A percentile compares a stretch with the other conserved stretches of the same genome.
Conservation (phyloP, 2,888 invertebrate species). For the Scelioninae gen. 2 region DNA sequence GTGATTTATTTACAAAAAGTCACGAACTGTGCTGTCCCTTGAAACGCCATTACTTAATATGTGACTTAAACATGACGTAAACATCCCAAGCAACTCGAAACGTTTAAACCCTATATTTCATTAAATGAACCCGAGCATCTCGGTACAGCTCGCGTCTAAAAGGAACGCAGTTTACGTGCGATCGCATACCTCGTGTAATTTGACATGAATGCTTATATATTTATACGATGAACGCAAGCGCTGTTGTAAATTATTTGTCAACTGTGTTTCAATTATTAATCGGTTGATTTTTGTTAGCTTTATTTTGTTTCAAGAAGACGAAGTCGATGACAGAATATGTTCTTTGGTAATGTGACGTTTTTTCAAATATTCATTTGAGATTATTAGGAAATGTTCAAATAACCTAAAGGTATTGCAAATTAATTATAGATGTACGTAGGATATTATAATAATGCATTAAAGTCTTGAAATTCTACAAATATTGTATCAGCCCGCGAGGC, state of each 20-base stretch:
- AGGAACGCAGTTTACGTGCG: slow-evolving; percentile 31
- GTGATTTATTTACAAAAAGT: slow-evolving; percentile 12
- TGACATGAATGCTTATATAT: slow-evolving; percentile 29
- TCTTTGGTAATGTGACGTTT: no score
- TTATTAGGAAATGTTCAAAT: no score
- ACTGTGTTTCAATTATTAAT: no score
- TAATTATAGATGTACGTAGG: no score
- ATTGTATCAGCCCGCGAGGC: no score
- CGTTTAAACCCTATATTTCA: slow-evolving; percentile 43
- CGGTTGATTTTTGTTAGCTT: no score
- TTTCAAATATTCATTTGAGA: no score
- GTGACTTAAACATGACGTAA: slow-evolving; percentile 23
- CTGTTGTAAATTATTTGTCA: not conserved
- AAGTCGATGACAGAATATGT: no score
- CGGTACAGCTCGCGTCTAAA: slow-evolving; percentile 28
- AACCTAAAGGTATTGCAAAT: no score
- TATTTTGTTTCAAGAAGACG: no score
- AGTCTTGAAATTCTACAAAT: no score
- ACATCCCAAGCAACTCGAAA: slow-evolving; percentile 37
- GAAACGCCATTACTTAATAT: slow-evolving; percentile 24
- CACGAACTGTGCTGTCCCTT: not conserved
- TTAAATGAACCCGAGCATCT: slow-evolving; percentile 28
- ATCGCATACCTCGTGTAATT: slow-evolving; percentile 39
- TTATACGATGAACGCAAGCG: not conserved
- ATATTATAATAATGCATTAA: no score